Base-by-base conservation (phyloP, 2,113 vertebrate species). In the Oophaga pumilio region DNA sequence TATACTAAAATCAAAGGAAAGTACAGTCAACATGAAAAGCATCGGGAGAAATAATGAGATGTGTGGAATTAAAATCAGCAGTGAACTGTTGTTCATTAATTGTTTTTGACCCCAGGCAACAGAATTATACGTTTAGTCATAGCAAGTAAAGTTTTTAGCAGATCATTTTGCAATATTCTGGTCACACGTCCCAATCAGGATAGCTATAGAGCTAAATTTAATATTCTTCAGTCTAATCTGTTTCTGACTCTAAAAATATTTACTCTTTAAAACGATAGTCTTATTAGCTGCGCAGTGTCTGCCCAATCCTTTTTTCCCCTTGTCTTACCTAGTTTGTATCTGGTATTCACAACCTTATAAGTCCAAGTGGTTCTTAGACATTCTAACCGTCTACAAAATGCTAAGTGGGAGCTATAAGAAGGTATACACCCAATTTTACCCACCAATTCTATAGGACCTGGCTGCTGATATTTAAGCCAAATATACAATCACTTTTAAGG, bases 121-220 rank as follows among this genome's bases (percentile, higher is more conserved):
- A 50, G 73, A 76, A 15, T 71, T 71, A 71, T 13, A 76, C 50
- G 15, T 76, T 50, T 12, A 76, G 73, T 50, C 73, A 76, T 76
- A 76, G 50, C 73, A 76, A 18, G 43, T 50, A 71, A 76, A 22
- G 33, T 50, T 76, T 74, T 10, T 20, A 76, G 22, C 8, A 20
- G 2, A 22, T 76, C 4, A 11, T 28, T 71, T n/a, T 76, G 43
- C 17, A 76, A 14, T 24, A 33, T 50, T 50, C 49, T 76, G 10
- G 14, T 76, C 50, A 8, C 33, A 2, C 33, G 33, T 5, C 33
- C 20, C 14, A 5, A 53, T 14, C 10, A 26, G 22, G 20, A 52
- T 5, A 24, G 20, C 24, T 43, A 6, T 49, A n/a, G 8, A 52
- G 53, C 49, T 13, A 33, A 7, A 28, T 71, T 13, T 17, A 28